A percentile compares a stretch with the other conserved stretches of the same genome.
Conservation (phyloP, 2,888 invertebrate genomes). For the Trilocha varians region DNA sequence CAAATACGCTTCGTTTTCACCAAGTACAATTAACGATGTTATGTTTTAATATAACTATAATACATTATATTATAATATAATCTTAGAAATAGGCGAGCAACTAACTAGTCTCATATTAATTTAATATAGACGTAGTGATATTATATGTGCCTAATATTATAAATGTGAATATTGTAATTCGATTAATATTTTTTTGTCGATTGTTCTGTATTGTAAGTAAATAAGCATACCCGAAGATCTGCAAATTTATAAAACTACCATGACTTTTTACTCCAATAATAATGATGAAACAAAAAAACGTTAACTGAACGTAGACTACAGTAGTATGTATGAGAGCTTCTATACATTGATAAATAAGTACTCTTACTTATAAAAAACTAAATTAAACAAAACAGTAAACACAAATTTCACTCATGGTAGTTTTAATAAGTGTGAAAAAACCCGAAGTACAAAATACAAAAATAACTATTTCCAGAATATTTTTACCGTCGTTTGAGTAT, state of each 20-base stretch:
- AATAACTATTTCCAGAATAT: neutral
- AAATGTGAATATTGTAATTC: neutral
- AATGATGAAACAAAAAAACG: no score
- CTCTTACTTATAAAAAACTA: no score
- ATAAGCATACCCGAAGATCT: no score
- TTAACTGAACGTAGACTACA: neutral
- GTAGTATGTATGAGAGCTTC: no score
- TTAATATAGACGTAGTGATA: constrained; percentile 62
- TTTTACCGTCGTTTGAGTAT: neutral
- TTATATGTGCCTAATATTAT: constrained; percentile 62
- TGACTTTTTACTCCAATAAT: no score
- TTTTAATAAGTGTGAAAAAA: no score
- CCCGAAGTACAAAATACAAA: neutral
- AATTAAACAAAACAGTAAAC: no score
- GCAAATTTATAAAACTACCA: no score
- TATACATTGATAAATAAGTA: no score
- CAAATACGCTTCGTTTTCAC: constrained; percentile 60
- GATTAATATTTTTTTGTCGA: neutral
- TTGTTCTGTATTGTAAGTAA: neutral
- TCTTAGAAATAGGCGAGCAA: constrained; percentile 56
- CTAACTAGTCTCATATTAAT: constrained; percentile 71
- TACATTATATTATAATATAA: constrained; percentile 45
- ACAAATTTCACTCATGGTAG: no score
- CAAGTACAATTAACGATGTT: constrained; percentile 62
- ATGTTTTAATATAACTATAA: constrained; percentile 32